These are phyloP conservation scores for Forbesichthys papilliferus DNA, from an alignment of 2,113 vertebrate species.

Conservation along the genomic window DNA sequence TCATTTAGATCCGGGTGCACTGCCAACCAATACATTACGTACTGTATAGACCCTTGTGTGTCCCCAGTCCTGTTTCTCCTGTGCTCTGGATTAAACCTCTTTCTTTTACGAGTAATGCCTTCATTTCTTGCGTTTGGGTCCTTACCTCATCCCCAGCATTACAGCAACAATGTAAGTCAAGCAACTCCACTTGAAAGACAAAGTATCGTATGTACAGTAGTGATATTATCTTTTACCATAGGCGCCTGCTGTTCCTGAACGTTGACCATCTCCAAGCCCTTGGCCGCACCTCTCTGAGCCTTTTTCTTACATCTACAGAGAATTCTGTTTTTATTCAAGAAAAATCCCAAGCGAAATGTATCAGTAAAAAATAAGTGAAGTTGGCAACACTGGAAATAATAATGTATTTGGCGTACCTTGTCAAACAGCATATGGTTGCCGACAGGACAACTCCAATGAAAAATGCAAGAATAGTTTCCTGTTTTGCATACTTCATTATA, in stretches of 20 bases:
- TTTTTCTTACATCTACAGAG: conserved; percentile 22
- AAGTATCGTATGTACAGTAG: too few relatives aligned
- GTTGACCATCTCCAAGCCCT: conserved; percentile 41
- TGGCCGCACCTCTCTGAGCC: background rate
- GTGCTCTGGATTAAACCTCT: too few relatives aligned
- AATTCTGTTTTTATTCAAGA: background rate
- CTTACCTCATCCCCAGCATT: too few relatives aligned
- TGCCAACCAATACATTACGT: too few relatives aligned
- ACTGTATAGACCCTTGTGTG: too few relatives aligned
- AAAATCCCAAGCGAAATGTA: background rate
- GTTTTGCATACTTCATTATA: background rate
- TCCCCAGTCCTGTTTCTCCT: too few relatives aligned
- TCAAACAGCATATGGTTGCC: conserved; percentile 28
- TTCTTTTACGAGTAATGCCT: too few relatives aligned
- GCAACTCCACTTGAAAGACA: too few relatives aligned
- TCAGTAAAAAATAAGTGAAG: background rate
- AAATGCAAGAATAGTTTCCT: conserved; percentile 11
- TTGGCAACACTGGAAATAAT: background rate
- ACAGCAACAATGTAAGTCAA: too few relatives aligned
- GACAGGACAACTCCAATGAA: conserved; percentile 35
- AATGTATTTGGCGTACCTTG: conserved; percentile 31
- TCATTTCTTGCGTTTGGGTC: too few relatives aligned
- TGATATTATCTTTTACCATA: background rate
- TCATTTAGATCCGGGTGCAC: too few relatives aligned
- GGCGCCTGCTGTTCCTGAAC: conserved; percentile 17